These are phyloP conservation scores for Gallinago undulata DNA, from an alignment of 2,113 vertebrate genomes.

Conservation along the genomic window DNA sequence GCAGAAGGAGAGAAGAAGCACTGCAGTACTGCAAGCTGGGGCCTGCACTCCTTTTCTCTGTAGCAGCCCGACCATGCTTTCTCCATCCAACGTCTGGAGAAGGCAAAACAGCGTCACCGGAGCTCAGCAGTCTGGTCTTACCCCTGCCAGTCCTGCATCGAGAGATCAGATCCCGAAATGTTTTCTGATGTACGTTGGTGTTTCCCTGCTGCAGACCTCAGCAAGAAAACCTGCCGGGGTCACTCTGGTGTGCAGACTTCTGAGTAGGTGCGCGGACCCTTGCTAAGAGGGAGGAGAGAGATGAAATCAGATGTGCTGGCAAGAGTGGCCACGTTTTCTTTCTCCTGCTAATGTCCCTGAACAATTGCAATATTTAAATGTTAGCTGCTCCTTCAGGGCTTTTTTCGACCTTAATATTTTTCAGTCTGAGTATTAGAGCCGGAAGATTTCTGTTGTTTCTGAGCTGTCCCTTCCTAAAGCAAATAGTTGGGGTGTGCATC, in stretches of 20 bases:
- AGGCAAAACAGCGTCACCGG: not conserved
- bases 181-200: not conserved
- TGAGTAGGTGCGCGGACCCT: not conserved
- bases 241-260: not conserved
- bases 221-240: not conserved
- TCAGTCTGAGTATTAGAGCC: not conserved
- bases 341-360: not conserved
- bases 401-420: not conserved
- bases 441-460: constrained; percentile 16
- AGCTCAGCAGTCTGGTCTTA: not conserved
- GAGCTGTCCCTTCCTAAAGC: not conserved
- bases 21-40: not conserved
- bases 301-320: not conserved
- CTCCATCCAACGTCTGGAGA: not conserved
- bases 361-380: not conserved
- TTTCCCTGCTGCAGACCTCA: not conserved
- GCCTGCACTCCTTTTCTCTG: not conserved
- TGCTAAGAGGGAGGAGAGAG: not conserved
- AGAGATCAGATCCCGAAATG: not conserved
- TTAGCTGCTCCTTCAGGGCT: not conserved
- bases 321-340: not conserved
- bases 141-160: not conserved
- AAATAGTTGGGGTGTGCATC: not conserved
- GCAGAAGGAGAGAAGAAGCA: not conserved
- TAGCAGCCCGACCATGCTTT: not conserved